Percentiles rank a stretch among this genome's conserved stretches.
Evolutionary conservation across 2,797 vertebrate species (phyloP).

Genomic region (Spinus pinus): DNA sequence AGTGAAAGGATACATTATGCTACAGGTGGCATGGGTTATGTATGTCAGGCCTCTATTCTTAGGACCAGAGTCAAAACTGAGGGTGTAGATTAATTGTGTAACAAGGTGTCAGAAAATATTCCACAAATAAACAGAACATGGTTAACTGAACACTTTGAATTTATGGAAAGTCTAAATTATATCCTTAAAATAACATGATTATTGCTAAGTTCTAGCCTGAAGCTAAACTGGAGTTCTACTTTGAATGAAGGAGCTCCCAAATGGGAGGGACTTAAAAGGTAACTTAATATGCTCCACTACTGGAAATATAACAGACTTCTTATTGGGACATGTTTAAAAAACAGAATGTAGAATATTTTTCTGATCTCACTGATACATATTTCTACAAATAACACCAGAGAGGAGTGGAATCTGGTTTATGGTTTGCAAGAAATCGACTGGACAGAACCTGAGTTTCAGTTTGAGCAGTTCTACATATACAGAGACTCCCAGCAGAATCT

Average conservation of each 20-base stretch:
- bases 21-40: slow-evolving; percentile 44
- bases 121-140: slow-evolving; percentile 81
- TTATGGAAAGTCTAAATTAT: slow-evolving; percentile 78
- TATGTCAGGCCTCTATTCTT: slow-evolving; percentile 63
- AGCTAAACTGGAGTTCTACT: slow-evolving; percentile 72
- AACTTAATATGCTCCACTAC: slow-evolving; percentile 73
- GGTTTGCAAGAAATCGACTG: slow-evolving; percentile 75
- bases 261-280: slow-evolving; percentile 83
- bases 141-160: slow-evolving; percentile 75
- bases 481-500: slow-evolving; percentile 78
- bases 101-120: slow-evolving; percentile 87
- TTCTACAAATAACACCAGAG: slow-evolving; percentile 68
- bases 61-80: slow-evolving; percentile 58
- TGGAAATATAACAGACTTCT: slow-evolving; percentile 83
- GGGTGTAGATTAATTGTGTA: slow-evolving; percentile 78
- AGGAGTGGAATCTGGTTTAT: slow-evolving; percentile 82
- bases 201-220: slow-evolving; percentile 67
- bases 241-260: slow-evolving; percentile 72
- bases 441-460: slow-evolving; percentile 77
- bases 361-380: slow-evolving; percentile 72
- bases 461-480: slow-evolving; percentile 72
- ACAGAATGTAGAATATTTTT: slow-evolving; percentile 68
- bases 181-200: slow-evolving; percentile 79
- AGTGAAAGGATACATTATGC: slow-evolving; percentile 44
- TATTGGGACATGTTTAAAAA: slow-evolving; percentile 69